phyloP scores from a whole-genome alignment of 2,888 invertebrate genomes.

The Cheilosia vulpina region DNA sequence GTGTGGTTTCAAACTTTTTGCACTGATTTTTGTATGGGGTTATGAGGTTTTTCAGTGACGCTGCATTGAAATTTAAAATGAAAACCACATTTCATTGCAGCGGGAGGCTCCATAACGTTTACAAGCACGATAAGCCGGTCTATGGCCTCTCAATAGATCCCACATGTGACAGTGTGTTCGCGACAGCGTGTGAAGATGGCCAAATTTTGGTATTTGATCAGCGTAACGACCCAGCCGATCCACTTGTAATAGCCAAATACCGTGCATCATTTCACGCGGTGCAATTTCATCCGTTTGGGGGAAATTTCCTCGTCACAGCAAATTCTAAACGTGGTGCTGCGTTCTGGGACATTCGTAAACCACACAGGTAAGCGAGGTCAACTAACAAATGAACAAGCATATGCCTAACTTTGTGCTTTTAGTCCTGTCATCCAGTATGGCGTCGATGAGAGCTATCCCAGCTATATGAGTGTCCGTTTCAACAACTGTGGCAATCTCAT shows the following conservation, averaged over 20 bases:
- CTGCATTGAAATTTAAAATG: neutral
- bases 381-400: neutral
- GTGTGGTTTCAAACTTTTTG: no score
- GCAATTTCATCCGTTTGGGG: slow-evolving; percentile 94
- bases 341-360: slow-evolving; percentile 94
- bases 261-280: slow-evolving; percentile 96
- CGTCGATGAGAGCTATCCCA: slow-evolving; percentile 86
- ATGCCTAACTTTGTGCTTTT: slow-evolving; percentile 40
- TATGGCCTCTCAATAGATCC: slow-evolving; percentile 95
- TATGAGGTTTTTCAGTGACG: no score
- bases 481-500: slow-evolving; percentile 91
- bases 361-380: slow-evolving; percentile 87
- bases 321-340: slow-evolving; percentile 95
- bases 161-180: slow-evolving; percentile 91
- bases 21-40: no score
- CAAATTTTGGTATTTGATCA: slow-evolving; percentile 93
- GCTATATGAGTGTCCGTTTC: slow-evolving; percentile 97
- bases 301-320: slow-evolving; percentile 92
- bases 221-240: slow-evolving; percentile 84
- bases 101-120: slow-evolving; percentile 87
- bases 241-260: slow-evolving; percentile 85
- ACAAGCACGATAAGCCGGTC: slow-evolving; percentile 94
- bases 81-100: slow-evolving; percentile 78
- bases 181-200: slow-evolving; percentile 97
- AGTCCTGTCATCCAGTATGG: slow-evolving; percentile 90